phyloP scores from a whole-genome alignment of 2,888 invertebrate genomes.

The Plemyria rubiginata region DNA sequence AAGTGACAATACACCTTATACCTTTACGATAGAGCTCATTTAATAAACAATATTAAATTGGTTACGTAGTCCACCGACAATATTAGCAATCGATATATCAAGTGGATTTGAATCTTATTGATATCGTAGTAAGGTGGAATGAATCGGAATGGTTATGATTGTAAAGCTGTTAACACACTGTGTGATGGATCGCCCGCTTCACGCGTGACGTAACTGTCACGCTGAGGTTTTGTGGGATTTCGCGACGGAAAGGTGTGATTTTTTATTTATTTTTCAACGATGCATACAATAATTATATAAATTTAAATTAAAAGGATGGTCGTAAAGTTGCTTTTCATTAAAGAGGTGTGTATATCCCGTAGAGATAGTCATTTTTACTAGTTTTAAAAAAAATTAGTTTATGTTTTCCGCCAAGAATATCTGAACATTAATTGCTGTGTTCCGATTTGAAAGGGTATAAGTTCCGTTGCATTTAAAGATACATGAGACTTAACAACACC shows the following conservation, averaged over 20 bases:
- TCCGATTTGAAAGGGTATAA: too few relatives aligned
- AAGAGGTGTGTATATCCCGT: too few relatives aligned
- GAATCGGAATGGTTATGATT: conserved; percentile 35
- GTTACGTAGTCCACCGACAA: conserved; percentile 52
- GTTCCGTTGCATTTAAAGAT: too few relatives aligned
- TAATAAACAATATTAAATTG: conserved; percentile 43
- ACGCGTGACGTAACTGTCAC: conserved; percentile 76
- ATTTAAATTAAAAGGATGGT: too few relatives aligned
- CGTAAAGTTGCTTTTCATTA: too few relatives aligned
- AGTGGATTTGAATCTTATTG: conserved; percentile 42
- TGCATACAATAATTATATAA: not conserved
- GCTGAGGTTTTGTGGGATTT: conserved; percentile 68
- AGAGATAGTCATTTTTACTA: too few relatives aligned
- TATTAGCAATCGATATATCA: conserved; percentile 16
- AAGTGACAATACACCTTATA: conserved; percentile 30
- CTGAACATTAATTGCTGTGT: too few relatives aligned
- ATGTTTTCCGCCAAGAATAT: too few relatives aligned
- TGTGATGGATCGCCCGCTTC: conserved; percentile 75
- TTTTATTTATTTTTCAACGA: conserved; percentile 1
- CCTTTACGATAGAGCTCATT: not conserved
- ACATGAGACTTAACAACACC: too few relatives aligned
- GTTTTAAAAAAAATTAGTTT: too few relatives aligned
- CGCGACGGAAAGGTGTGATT: conserved; percentile 50
- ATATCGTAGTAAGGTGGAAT: conserved; percentile 21
- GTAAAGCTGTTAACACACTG: conserved; percentile 65